Conservation (phyloP, 2,797 vertebrate species). For the Gadopsis marmoratus region DNA sequence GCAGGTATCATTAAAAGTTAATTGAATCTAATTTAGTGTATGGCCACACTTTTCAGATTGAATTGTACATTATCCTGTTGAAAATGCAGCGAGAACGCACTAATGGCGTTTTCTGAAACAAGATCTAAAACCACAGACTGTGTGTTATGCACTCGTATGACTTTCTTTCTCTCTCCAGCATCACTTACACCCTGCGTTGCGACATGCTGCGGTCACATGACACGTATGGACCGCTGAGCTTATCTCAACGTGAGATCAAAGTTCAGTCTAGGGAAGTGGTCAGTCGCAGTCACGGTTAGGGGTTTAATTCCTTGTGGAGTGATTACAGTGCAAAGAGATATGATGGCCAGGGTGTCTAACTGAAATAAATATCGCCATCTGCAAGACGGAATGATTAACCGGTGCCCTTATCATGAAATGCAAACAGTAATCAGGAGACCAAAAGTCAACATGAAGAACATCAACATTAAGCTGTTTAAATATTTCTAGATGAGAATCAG, state of each 20-base stretch:
- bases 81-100: not conserved
- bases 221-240: not conserved
- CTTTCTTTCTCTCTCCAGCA: not conserved
- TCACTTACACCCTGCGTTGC: not conserved
- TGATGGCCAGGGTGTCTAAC: slow-evolving; percentile 4
- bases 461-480: not conserved
- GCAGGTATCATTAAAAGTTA: not conserved
- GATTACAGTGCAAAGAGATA: not conserved
- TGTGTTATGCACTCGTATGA: not conserved
- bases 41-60: not conserved
- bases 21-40: not conserved
- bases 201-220: not conserved
- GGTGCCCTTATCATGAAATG: slow-evolving; percentile 23
- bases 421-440: slow-evolving; percentile 55
- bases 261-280: not conserved
- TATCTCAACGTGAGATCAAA: not conserved
- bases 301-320: not conserved
- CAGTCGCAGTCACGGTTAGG: not conserved
- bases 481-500: not conserved
- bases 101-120: not conserved
- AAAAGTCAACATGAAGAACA: slow-evolving; percentile 14
- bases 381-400: slow-evolving; percentile 19
- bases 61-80: not conserved
- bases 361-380: slow-evolving; percentile 50
- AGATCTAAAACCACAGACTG: not conserved